phyloP scores from a whole-genome alignment of 2,888 invertebrate species.

The Hanleya hanleyi region DNA sequence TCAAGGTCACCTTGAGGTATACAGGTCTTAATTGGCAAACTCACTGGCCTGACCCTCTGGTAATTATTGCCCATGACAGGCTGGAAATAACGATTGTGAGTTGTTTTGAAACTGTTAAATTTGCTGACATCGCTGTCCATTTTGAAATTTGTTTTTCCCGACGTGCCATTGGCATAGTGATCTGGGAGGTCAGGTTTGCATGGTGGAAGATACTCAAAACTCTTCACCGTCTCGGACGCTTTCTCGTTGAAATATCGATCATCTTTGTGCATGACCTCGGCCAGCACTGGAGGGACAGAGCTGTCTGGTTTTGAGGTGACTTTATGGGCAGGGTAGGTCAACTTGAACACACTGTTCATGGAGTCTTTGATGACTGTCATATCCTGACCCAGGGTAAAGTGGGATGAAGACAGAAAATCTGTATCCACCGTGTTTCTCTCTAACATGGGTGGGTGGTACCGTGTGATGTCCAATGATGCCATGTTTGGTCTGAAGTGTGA shows the following conservation, averaged over 20 bases:
- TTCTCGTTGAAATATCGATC: constrained; percentile 56
- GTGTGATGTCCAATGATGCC: constrained; percentile 5
- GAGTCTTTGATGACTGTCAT: constrained; percentile 43
- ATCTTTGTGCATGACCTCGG: constrained; percentile 65
- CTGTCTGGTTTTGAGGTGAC: constrained; percentile 43
- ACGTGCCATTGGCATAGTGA: constrained; percentile 47
- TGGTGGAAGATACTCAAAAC: constrained; percentile 53
- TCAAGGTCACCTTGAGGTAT: constrained; percentile 65
- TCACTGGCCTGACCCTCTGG: constrained; percentile 27
- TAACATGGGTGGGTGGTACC: constrained; percentile 37
- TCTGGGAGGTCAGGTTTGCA: constrained; percentile 54
- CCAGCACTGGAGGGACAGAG: constrained; percentile 59
- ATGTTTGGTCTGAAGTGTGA: no score
- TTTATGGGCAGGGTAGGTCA: constrained; percentile 59
- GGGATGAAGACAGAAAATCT: constrained; percentile 44
- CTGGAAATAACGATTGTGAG: constrained; percentile 58
- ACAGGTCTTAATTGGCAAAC: constrained; percentile 42
- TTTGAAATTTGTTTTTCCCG: constrained; percentile 66
- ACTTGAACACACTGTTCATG: constrained; percentile 61
- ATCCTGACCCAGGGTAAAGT: constrained; percentile 65
- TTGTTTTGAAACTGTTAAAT: constrained; percentile 61
- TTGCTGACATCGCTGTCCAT: constrained; percentile 65
- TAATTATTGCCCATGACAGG: constrained; percentile 47
- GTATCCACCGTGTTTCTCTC: not conserved
- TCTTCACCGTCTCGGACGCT: constrained; percentile 59